Percentiles rank a stretch among this genome's conserved stretches.
phyloP scores from a whole-genome alignment of 2,888 invertebrate species.

The Leucoptera coffeella region DNA sequence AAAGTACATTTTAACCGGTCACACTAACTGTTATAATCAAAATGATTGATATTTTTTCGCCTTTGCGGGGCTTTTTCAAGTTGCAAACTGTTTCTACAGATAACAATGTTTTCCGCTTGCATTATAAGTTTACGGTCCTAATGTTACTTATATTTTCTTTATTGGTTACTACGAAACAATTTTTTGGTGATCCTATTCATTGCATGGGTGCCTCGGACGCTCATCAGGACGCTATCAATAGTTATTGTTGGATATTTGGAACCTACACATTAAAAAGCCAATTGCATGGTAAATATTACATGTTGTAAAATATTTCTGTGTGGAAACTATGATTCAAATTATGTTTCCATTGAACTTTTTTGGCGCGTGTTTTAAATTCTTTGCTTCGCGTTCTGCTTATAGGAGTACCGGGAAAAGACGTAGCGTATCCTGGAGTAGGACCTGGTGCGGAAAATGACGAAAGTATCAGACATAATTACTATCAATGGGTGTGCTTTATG shows the following conservation, averaged over 20 bases:
- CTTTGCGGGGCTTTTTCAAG: slow-evolving; percentile 61
- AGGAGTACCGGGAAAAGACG: no score
- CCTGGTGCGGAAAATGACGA: slow-evolving; percentile 34
- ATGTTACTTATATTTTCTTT: slow-evolving; percentile 67
- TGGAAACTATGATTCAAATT: no score
- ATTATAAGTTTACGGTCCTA: slow-evolving; percentile 67
- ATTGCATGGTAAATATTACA: slow-evolving; percentile 24
- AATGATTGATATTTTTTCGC: slow-evolving; percentile 62
- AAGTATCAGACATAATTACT: slow-evolving; percentile 55
- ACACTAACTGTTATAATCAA: no score
- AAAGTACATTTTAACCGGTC: no score
- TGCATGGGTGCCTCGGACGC: slow-evolving; percentile 53
- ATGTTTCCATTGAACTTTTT: neutral
- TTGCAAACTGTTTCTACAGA: slow-evolving; percentile 64
- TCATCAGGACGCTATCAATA: slow-evolving; percentile 60
- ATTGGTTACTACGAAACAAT: slow-evolving; percentile 73
- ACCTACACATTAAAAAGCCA: slow-evolving; percentile 56
- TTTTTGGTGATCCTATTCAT: slow-evolving; percentile 80
- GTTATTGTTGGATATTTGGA: slow-evolving; percentile 75
- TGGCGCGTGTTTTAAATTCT: neutral
- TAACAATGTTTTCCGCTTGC: slow-evolving; percentile 68
- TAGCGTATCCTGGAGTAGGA: slow-evolving; percentile 50
- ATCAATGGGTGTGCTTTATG: slow-evolving; percentile 69
- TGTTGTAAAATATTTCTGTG: no score
- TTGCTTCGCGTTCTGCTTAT: no score